Conservation (phyloP, 2,797 vertebrate genomes). For the Lindbergichthys nudifrons region DNA sequence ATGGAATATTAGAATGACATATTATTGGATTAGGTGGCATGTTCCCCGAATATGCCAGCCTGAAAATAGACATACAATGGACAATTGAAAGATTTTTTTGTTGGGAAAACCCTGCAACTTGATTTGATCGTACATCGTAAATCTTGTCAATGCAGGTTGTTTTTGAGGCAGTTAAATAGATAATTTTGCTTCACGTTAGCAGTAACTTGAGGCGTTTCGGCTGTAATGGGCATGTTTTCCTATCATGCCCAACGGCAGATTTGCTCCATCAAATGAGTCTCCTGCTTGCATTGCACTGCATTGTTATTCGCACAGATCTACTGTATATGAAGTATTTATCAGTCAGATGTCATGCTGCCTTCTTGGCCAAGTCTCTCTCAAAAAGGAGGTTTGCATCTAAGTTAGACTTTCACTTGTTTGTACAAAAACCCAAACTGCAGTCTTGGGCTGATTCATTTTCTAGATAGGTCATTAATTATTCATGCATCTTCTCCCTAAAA, state of each 20-base stretch:
- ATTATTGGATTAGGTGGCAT: not conserved
- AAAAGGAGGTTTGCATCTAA: not conserved
- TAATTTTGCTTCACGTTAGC: too few species aligned
- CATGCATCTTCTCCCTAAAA: not conserved
- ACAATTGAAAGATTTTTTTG: not conserved
- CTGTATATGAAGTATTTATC: not conserved
- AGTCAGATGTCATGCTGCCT: not conserved
- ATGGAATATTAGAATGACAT: not conserved
- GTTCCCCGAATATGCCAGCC: slow-evolving; percentile 17
- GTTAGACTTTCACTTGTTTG: not conserved
- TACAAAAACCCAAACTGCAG: not conserved
- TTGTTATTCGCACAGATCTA: not conserved
- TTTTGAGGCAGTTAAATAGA: not conserved
- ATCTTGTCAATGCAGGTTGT: not conserved
- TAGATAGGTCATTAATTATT: not conserved
- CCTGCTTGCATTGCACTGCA: not conserved
- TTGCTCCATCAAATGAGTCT: not conserved
- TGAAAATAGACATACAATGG: not conserved
- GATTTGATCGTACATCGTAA: not conserved
- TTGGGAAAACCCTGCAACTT: not conserved
- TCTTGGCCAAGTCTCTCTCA: not conserved
- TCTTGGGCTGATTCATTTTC: not conserved
- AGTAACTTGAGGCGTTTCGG: not conserved
- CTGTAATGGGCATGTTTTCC: not conserved
- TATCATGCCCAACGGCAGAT: not conserved